Evolutionary conservation across 2,888 invertebrate species (phyloP), one percentile per base, ranked within the genome.

Genomic region (Gymnosoma rotundatum): DNA sequence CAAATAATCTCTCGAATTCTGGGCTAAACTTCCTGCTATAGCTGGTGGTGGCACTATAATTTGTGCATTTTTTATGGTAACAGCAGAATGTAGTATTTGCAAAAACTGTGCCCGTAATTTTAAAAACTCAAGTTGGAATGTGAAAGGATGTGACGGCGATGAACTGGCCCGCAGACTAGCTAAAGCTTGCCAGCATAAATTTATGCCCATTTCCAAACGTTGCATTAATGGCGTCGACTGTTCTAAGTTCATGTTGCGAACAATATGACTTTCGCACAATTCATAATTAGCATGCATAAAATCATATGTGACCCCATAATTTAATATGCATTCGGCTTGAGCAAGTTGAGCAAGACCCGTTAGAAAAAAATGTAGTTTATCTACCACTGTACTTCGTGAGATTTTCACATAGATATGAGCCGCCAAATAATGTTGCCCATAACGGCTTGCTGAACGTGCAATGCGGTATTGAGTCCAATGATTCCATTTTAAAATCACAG

Each of bases 1-100:
- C 74, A 96, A 93, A 88, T 96, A 96, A 89, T 97, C 96, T 69
- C 96, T 93, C 0, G 96, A 95, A 54, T 95, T 94, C 86, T 96
- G 95, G 0, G 97, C 97, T 70, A 96, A 94, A 2, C 96, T 95
- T 2, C 96, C 95, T 0, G 98, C 98, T 76, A 98, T 97, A 0
- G 98, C 98, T 0, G 98, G 98, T 52, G 98, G 98, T 38, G 98
- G 98, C 80, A 97, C 97, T 81, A 98, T 96, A 89, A 97, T 96
- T 85, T 92, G 92, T 0, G 93, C 93, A 18, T 93, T 91, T 86
- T 93, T 90, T 0, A 93, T 93, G 0, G 92, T 92, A 1, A 92
- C 92, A 0, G 92, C 91, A 76, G 90, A 88, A 9, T 91, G 91
- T 0, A 94, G 89, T 0, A 94, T 93, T 86, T 96, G 95, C 7